Evolutionary conservation across 1,140 invertebrate species (phyloP), one percentile per base, ranked within the genome.

Genomic region (Daktulosphaira vitifoliae): DNA sequence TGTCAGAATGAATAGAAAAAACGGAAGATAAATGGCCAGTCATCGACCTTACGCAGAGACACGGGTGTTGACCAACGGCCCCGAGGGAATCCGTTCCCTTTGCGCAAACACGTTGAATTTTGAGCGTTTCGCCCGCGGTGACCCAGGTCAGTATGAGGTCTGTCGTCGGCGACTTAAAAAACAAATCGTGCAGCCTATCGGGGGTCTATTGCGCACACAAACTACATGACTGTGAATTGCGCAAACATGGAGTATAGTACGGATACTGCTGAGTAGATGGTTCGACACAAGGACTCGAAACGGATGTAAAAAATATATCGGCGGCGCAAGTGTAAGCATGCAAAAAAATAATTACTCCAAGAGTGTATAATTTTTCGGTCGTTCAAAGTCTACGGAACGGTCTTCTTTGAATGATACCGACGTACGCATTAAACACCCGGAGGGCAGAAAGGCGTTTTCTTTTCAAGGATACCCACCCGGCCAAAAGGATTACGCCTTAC

Each of bases 121-220:
- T 22, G 53, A 56, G 39, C 38, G 23, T 15, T 56, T 56, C 20
- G 53, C 53, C 53, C 53, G 53, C 53, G 53, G 53, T 25, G 53
- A 56, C 53, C 22, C 38, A 26, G 53, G 53, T 56, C 53, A 42
- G 38, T 42, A 38, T 42, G 53, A 33, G n/a, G 53, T 53, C 33
- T 22, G 51, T 4, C 33, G 51, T n/a, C 33, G 29, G 51, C 18
- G 37, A 53, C 18, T 53, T 53, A 53, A 53, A 53, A 22, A 5
- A 33, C 29, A 33, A 11, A 22, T 38, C 51, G 37, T 18, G 51
- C 16, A 18, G 51, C 13, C 51, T 38, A 53, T 38, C 51, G 33
- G 51, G 51, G 51, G 51, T 53, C 51, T 53, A 48, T 48, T 48
- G 46, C 46, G 22, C 26, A 8, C 16, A 39, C 13, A 11, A 15